These are phyloP conservation scores for Pardosa pseudoannulata DNA, from an alignment of 2,888 invertebrate genomes.

Conservation along the genomic window DNA sequence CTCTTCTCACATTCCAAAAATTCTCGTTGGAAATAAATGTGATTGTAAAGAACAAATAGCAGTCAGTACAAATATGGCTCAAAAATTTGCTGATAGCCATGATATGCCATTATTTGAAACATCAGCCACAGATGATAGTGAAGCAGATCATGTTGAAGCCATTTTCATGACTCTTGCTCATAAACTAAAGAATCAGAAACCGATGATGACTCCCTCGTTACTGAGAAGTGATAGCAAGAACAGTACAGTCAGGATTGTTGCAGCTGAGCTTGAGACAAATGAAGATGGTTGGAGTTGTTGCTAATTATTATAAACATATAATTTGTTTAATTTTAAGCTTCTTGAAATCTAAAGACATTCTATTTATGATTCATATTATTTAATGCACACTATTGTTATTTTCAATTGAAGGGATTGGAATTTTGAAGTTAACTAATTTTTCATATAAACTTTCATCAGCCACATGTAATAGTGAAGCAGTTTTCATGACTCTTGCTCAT, in stretches of 20 bases:
- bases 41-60: constrained; percentile 82
- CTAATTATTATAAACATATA: background rate
- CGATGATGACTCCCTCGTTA: constrained; percentile 80
- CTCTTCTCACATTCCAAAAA: constrained; percentile 82
- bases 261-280: background rate
- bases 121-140: constrained; percentile 82
- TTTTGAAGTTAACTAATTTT: too few relatives aligned
- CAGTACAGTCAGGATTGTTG: background rate
- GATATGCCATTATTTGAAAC: constrained; percentile 90
- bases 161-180: constrained; percentile 90
- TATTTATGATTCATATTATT: too few relatives aligned
- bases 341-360: too few relatives aligned
- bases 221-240: background rate
- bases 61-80: constrained; percentile 85
- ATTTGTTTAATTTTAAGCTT: too few relatives aligned
- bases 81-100: constrained; percentile 84
- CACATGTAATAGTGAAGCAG: constrained; percentile 83
- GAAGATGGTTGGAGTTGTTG: background rate
- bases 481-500: constrained; percentile 89
- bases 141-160: constrained; percentile 86
- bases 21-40: constrained; percentile 89
- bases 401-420: too few relatives aligned
- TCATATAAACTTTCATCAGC: too few relatives aligned
- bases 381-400: too few relatives aligned
- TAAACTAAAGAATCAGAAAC: constrained; percentile 83